Conservation (phyloP, 2,113 vertebrate species). For the Coracopsis vasa region DNA sequence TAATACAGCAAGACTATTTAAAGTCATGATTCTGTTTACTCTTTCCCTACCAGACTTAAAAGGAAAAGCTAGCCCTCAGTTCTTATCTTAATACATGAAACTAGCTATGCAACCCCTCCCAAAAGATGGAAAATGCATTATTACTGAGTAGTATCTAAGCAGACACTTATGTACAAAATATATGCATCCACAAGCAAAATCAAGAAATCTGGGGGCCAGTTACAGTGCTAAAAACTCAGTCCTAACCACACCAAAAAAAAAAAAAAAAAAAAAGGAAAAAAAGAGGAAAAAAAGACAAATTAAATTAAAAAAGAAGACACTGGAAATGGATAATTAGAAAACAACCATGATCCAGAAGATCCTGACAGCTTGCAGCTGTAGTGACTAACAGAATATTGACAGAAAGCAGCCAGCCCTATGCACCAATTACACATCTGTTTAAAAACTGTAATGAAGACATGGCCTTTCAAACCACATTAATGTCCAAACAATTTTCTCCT, state of each 20-base stretch:
- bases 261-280: background rate
- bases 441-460: background rate
- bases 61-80: background rate
- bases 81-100: background rate
- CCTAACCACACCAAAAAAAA: background rate
- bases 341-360: background rate
- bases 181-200: background rate
- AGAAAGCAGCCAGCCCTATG: conserved; percentile 37
- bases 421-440: conserved; percentile 11
- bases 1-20: background rate
- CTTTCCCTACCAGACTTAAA: background rate
- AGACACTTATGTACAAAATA: background rate
- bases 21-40: background rate
- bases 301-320: background rate
- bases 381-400: conserved; percentile 25
- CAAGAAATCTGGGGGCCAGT: background rate
- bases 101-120: background rate
- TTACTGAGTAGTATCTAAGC: background rate
- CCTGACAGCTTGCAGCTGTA: background rate
- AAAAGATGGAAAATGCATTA: background rate
- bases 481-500: background rate
- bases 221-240: background rate
- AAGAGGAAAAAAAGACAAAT: background rate
- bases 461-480: background rate
- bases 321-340: conserved; percentile 32